Evolutionary conservation across 1,140 invertebrate genomes (phyloP), one percentile per base, ranked within the genome.

Genomic region (Limonius californicus): DNA sequence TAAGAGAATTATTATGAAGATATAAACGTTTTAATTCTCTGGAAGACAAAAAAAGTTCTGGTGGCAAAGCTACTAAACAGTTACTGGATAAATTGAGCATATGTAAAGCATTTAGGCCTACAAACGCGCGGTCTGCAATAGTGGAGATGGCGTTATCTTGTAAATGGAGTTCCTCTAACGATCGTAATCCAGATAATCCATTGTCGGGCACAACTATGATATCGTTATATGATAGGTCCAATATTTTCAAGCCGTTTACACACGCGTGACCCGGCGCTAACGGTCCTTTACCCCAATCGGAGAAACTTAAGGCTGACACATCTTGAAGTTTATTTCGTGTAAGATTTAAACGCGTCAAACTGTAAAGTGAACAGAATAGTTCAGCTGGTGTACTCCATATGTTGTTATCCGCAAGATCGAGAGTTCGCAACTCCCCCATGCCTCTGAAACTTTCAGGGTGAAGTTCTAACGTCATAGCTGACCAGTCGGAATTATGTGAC

Each of bases 401-500:
- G 71, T 91, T 90, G 77, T 93, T 93, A 68, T 88, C 85, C 57
- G 84, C 85, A 8, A 94, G 77, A 78, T 93, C 85, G 61, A 94
- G 79, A 62, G 82, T 79, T 60, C 85, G 81, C 23, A 93, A 78
- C 70, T 88, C 82, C 42, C 82, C 80, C 57, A 92, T 77, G 7
- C 88, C 86, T 11, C 83, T 76, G 56, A 92, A 84, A 58, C 88
- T 85, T 64, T 88, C 85, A 18, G 84, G 78, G 68, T 87, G 81
- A n/a, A 92, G 74, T 66, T 89, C 88, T 76, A 92, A 82, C 19
- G 84, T 85, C 82, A 90, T 88, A 20, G 87, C 83, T 1, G 88
- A 89, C 89, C 89, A 90, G 71, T 91, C 89, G 65, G 85, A 87
- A 73, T 92, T 92, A 72, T 86, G 85, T 35, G 89, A 91, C 14